Conservation (phyloP, 2,888 invertebrate genomes). For the Cremastobaeus sp. region DNA sequence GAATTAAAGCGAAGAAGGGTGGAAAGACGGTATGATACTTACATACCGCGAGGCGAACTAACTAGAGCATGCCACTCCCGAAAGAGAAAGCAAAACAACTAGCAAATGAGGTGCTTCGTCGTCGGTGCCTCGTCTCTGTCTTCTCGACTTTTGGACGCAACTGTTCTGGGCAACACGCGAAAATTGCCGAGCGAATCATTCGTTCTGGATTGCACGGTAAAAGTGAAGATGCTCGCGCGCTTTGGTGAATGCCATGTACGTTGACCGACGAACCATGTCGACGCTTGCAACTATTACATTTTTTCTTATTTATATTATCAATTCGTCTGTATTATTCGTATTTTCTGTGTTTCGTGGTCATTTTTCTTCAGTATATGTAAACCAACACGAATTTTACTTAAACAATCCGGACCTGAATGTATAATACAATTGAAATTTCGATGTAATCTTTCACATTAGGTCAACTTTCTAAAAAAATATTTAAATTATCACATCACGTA, state of each 20-base stretch:
- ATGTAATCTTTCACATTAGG: too few relatives aligned
- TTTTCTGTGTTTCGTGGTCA: too few relatives aligned
- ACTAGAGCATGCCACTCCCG: constrained; percentile 78
- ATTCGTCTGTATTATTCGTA: too few relatives aligned
- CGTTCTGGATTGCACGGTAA: constrained; percentile 49
- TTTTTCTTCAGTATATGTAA: too few relatives aligned
- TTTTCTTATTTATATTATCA: constrained; percentile 10
- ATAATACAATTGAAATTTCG: too few relatives aligned
- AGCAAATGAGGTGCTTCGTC: constrained; percentile 48
- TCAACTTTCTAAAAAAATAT: too few relatives aligned
- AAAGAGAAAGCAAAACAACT: constrained; percentile 77
- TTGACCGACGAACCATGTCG: constrained; percentile 31
- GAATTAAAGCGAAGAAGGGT: constrained; percentile 56
- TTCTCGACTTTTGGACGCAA: constrained; percentile 47
- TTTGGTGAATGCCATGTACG: constrained; percentile 48
- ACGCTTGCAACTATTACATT: constrained; percentile 37
- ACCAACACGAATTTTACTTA: too few relatives aligned
- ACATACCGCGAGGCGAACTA: constrained; percentile 72
- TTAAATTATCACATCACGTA: too few relatives aligned
- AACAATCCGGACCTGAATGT: too few relatives aligned
- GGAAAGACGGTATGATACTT: constrained; percentile 64
- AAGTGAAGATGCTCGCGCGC: constrained; percentile 59
- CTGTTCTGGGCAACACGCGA: constrained; percentile 49
- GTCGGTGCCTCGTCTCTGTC: constrained; percentile 40
- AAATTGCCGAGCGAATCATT: constrained; percentile 52